Evolutionary conservation across 2,113 vertebrate species (phyloP), one percentile per base, ranked within the genome.

Genomic region (Corythaixoides concolor): DNA sequence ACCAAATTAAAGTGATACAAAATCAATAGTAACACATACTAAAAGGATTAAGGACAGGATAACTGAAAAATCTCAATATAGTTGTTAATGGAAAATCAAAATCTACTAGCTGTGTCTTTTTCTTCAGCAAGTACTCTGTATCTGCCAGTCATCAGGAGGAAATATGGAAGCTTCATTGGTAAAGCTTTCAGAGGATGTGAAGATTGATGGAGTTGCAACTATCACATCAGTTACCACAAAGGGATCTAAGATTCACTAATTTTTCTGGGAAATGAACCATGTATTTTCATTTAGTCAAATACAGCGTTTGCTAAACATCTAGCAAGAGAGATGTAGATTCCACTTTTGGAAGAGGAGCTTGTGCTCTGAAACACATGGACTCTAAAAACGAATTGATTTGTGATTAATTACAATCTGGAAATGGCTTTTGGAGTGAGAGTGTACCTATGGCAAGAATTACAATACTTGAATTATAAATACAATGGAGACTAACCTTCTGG

Each of bases 1-100:
- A 88, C 78, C 93, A 96, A 97, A 96, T 97, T 96, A 90, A 96
- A 96, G 93, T 96, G 95, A 94, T 96, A 93, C 70, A 96, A 96
- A 95, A 97, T 97, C 94, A 96, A 95, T 97, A 94, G 80, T 59
- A 95, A 96, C 95, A 95, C 87, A 6, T 94, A 93, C 90, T 96
- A 94, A 97, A 97, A 85, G 90, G 93, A 95, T 94, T 97, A 97
- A 88, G 90, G 85, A 85, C 77, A 92, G 89, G 87, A 43, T 92
- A 96, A 94, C 94, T 94, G 95, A 96, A 94, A 95, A 93, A 84
- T 91, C 88, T 92, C 69, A 67, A 66, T 96, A 27, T 80, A 91
- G 90, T 80, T 94, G 91, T 94, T 96, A 95, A 90, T 55, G 90
- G 90, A 90, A 91, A 95, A 78, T 96, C 62, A 85, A 53, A 79